Conservation (phyloP, 2,797 vertebrate genomes). For the Tokudaia muenninki region DNA sequence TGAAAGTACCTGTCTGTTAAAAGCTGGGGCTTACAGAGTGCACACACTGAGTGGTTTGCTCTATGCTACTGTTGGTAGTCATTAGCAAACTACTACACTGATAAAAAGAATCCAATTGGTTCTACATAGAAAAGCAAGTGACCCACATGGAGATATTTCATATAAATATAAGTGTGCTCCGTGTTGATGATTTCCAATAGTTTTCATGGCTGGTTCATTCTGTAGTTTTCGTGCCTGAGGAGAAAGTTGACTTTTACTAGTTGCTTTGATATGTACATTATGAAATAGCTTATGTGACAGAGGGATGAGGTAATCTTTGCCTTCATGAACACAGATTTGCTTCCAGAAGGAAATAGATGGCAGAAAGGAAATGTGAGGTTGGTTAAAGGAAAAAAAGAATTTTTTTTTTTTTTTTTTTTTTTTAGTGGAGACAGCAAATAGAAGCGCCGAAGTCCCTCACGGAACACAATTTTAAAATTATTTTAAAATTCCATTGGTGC, state of each 20-base stretch:
- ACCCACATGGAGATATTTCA: not conserved
- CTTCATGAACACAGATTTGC: not conserved
- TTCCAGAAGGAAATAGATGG: not conserved
- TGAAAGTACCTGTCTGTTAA: not conserved
- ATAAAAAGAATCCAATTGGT: slow-evolving; percentile 11
- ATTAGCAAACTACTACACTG: not conserved
- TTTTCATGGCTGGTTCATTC: not conserved
- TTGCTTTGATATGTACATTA: slow-evolving; percentile 3
- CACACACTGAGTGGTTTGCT: not conserved
- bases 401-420: not conserved
- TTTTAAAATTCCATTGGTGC: not conserved
- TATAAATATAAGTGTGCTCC: slow-evolving; percentile 14
- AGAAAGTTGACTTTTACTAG: slow-evolving; percentile 15
- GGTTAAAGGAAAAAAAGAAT: not conserved
- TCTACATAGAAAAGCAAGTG: slow-evolving; percentile 17
- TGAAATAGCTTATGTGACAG: not conserved
- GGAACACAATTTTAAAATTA: not conserved
- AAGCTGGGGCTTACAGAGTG: not conserved
- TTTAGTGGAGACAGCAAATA: not conserved
- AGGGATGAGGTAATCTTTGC: not conserved
- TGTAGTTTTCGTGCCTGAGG: not conserved
- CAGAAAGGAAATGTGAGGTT: not conserved
- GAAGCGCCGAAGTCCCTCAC: not conserved
- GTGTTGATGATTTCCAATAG: not conserved
- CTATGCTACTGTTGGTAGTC: not conserved